Evolutionary conservation across 2,797 vertebrate species (phyloP), one percentile per base, ranked within the genome.

Genomic region (Molossus alvarezi): DNA sequence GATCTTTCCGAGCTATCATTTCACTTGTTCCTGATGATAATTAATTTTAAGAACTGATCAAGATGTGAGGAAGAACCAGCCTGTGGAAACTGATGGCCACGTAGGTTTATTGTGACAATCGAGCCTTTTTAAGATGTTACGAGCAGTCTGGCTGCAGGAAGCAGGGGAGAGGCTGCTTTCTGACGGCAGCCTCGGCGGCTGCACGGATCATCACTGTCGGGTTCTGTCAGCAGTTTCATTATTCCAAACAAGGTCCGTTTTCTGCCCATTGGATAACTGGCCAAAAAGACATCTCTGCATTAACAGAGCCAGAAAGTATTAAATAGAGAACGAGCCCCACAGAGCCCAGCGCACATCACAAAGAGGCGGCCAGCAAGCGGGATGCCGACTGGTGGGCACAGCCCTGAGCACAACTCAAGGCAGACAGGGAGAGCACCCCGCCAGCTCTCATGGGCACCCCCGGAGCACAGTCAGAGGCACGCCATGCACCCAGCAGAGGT

Each of bases 41-140:
- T 90, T 94, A 97, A 93, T 97, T 98, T 96, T 80, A 86, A 97
- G 95, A 95, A 79, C 89, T 88, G 92, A 98, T 95, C 92, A 94
- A 95, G 95, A 97, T 88, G 80, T 95, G 88, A 95, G 23, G 37
- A 60, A 69, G 55, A 92, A 86, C 7, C 62, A 90, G 81, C 69
- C 86, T 85, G 90, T 89, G 67, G 79, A 92, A 97, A 96, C 0
- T 48, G 62, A 96, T 88, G 90, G 73, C 21, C 60, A 64, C 4
- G 48, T 25, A 33, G 58, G 67, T 80, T 86, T 76, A 88, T 83
- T 48, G 2, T 73, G 86, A 97, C 93, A 95, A 57, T 18, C 1
- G 9, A 62, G 64, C 41, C 90, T 77, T 85, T 94, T 67, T 41
- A 87, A 97, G 72, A 67, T 23, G 5, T 57, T 80, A 37, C 12